Percentiles rank a stretch among this genome's conserved stretches.
phyloP scores from a whole-genome alignment of 1,140 invertebrate species.

The Adoxophyes honmai region DNA sequence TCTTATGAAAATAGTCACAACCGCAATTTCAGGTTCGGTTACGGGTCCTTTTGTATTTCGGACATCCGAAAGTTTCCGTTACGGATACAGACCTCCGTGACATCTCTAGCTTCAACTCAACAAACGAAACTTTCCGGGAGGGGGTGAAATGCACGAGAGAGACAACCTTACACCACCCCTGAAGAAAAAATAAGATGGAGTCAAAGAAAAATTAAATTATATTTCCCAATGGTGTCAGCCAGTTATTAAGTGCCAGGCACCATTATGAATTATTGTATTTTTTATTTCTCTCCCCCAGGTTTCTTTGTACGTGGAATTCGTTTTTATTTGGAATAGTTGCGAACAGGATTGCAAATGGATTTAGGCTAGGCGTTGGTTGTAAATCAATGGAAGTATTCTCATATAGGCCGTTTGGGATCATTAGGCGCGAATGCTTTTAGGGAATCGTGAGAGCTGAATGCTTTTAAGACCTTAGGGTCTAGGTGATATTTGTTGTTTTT shows the following conservation, averaged over 20 bases:
- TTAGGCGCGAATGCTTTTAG: conserved; percentile 32
- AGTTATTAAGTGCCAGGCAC: conserved; percentile 78
- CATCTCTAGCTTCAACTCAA: too few species aligned
- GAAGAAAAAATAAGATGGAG: conserved; percentile 40
- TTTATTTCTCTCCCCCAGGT: conserved; percentile 64
- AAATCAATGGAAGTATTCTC: conserved; percentile 44
- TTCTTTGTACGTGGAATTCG: conserved; percentile 63
- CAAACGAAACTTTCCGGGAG: conserved; percentile 54
- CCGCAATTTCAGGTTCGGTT: too few species aligned
- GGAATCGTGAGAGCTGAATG: not conserved
- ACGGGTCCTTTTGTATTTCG: too few species aligned
- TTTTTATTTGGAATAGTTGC: conserved; percentile 68
- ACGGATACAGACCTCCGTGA: too few species aligned
- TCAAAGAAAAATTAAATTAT: conserved; percentile 77
- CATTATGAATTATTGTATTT: conserved; percentile 77
- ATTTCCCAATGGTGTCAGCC: conserved; percentile 78
- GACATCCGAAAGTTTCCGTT: too few species aligned
- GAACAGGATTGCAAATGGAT: conserved; percentile 59
- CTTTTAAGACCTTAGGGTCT: not conserved
- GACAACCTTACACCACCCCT: conserved; percentile 27
- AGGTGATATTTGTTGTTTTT: not conserved
- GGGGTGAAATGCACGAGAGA: conserved; percentile 49
- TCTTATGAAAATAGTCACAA: too few species aligned
- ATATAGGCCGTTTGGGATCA: conserved; percentile 37
- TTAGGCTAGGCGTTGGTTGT: conserved; percentile 33